Base-by-base conservation (phyloP, 2,113 vertebrate species). In the Erythrolamprus reginae region DNA sequence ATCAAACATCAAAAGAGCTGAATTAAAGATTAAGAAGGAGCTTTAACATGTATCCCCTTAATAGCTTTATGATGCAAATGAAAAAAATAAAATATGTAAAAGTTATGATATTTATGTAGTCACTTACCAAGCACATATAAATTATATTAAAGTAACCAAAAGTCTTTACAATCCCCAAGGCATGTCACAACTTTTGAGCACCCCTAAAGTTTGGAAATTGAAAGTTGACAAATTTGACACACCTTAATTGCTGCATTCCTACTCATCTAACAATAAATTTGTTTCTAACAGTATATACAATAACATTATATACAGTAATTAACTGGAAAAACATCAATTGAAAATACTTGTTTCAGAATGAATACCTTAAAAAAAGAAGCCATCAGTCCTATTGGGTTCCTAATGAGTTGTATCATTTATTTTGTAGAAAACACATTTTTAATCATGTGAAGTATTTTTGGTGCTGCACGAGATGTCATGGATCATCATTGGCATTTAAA, bases 1-100 rank as follows among this genome's bases (percentile, higher is more conserved):
- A 93, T 61, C 83, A 55, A 90, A 15, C 61, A 95, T 93, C 70
- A 84, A 94, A 88, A 93, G 91, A 61, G 91, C 70, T 89, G 84
- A 92, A 91, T 91, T 91, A 93, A 82, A 83, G 48, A 55, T 82
- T 24, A 1, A 61, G n/a, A 65, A 53, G 51, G 23, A 65, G 3
- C 42, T 55, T 55, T 55, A 10, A 92, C 88, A 84, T 52, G 85
- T 24, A 1, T 77, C 17, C 12, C 24, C 38, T 93, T 92, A 38
- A n/a, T 93, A 58, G 28, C 28, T 48, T 58, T 47, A 56, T 93
- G 91, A 47, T 21, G 52, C 52, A 53, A 53, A 53, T 21, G 52
- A 53, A 53, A 53, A 17, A 53, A 53, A 21, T 5, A 53, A 53
- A 53, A 53, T 53, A 19, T 53, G 19, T 21, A 53, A 53, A 26